phyloP scores from a whole-genome alignment of 2,888 invertebrate genomes.

The Metopia argyrocephala region DNA sequence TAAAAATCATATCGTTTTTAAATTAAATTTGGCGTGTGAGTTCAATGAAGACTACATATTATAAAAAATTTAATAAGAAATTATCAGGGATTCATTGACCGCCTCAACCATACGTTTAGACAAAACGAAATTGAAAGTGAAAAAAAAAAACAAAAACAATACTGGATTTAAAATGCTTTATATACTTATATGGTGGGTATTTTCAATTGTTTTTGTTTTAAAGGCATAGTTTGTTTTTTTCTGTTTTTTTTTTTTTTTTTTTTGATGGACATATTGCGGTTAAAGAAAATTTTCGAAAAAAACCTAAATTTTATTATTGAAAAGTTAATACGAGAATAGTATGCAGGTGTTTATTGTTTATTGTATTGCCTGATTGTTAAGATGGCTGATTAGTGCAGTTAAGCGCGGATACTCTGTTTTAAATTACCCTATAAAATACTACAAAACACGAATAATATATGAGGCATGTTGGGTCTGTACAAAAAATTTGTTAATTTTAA shows the following conservation, averaged over 20 bases:
- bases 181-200: constrained; percentile 10
- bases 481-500: too few species aligned
- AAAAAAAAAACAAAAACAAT: constrained; percentile 49
- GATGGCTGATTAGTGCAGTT: constrained; percentile 6
- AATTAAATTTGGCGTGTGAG: constrained; percentile 54
- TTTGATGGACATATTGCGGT: constrained; percentile 75
- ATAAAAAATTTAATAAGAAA: constrained; percentile 70
- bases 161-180: constrained; percentile 19
- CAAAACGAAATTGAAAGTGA: constrained; percentile 57
- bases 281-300: constrained; percentile 42
- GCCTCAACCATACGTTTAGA: neutral
- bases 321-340: constrained; percentile 64
- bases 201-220: constrained; percentile 1
- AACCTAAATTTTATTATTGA: constrained; percentile 41
- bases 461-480: neutral
- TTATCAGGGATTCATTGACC: constrained; percentile 53
- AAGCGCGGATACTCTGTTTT: neutral
- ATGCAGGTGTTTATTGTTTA: constrained; percentile 69
- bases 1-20: neutral
- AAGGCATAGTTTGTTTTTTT: neutral
- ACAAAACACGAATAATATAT: neutral
- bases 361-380: constrained; percentile 16
- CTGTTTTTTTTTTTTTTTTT: constrained; percentile 59
- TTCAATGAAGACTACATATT: constrained; percentile 55
- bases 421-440: neutral